Evolutionary conservation across 2,113 vertebrate genomes (phyloP), one percentile per base, ranked within the genome.

Genomic region (Saimiri boliviensis): DNA sequence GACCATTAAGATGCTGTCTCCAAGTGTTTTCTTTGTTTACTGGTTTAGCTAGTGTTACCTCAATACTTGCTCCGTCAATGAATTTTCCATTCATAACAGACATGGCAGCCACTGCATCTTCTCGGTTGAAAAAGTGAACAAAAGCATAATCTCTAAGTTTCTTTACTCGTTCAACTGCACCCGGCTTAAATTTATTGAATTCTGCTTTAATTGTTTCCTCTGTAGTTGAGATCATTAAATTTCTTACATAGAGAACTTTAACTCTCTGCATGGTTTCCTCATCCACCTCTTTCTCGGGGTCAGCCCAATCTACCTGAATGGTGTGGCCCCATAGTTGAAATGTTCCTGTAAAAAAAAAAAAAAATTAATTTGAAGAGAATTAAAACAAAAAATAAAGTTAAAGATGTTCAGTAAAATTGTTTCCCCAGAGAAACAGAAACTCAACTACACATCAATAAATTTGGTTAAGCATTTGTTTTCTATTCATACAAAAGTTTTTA

Each of bases 121-220:
- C 99, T 16, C 99, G 99, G 92, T 98, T 98, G 97, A 99, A 99
- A 98, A 99, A 99, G 97, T 99, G 99, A 96, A 99, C 98, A 98
- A 99, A 99, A 93, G 99, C 99, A 96, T 99, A 99, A 98, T 99
- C 99, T 20, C 98, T 98, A 92, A 99, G 98, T 98, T 99, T 99
- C 98, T 99, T 99, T 1, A 99, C 99, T 30, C 99, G 99, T 96
- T 99, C 99, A 97, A 99, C 99, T 6, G 98, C 97, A 94, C 99
- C 99, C 12, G 99, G 99, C 87, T 99, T 99, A 97, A 99, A 99
- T 86, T 98, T 98, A 76, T 99, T 99, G 98, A 99, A 99, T 98
- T 99, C 99, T 76, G 98, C 98, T 86, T 98, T 98, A 71, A 99
- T 99, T 4, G 99, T 99, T 86, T 99, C 99, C 90, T 99, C 99